phyloP scores from a whole-genome alignment of 2,888 invertebrate genomes.

The Plagodis dolabraria region DNA sequence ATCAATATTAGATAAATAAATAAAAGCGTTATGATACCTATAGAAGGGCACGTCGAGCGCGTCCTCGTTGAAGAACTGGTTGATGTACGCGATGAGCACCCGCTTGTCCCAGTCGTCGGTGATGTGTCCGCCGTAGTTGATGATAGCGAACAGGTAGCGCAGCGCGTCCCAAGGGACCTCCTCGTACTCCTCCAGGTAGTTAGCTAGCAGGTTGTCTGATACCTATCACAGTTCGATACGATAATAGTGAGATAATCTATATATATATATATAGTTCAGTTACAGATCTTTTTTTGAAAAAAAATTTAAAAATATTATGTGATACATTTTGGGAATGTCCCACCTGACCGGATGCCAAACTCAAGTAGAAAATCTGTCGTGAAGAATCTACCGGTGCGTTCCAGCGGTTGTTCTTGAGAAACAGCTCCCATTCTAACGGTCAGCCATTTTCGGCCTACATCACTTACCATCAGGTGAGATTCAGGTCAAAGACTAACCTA shows the following conservation, averaged over 20 bases:
- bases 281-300: conserved; percentile 1
- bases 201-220: conserved; percentile 92
- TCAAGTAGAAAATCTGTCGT: too few species aligned
- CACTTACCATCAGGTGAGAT: too few species aligned
- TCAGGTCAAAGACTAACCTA: too few species aligned
- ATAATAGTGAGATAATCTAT: too few species aligned
- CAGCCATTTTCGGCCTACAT: too few species aligned
- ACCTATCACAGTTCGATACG: conserved; percentile 72
- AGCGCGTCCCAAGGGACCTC: conserved; percentile 96
- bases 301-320: neutral
- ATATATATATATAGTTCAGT: too few species aligned
- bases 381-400: too few species aligned
- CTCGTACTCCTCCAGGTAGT: conserved; percentile 94
- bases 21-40: conserved; percentile 61
- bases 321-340: too few species aligned
- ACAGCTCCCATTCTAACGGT: too few species aligned
- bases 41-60: conserved; percentile 87
- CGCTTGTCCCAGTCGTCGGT: conserved; percentile 90
- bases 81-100: conserved; percentile 92
- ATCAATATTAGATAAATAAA: neutral
- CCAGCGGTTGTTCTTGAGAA: too few species aligned
- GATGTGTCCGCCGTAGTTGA: conserved; percentile 95
- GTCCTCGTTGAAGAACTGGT: conserved; percentile 92
- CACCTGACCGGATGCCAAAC: too few species aligned
- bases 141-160: conserved; percentile 94